Conservation (phyloP, 2,888 invertebrate species). For the Catocala nupta region DNA sequence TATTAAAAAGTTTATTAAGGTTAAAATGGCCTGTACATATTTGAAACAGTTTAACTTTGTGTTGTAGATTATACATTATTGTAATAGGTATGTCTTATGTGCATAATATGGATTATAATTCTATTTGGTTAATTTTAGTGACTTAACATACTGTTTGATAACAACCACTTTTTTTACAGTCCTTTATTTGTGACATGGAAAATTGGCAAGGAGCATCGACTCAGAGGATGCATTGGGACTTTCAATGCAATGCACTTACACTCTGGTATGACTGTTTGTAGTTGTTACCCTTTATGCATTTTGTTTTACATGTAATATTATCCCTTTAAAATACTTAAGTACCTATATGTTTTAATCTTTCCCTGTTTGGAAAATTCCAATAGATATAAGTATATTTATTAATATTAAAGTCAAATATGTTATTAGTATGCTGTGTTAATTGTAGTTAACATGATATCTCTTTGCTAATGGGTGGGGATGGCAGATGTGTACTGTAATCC, state of each 20-base stretch:
- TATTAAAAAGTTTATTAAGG: conserved; percentile 35
- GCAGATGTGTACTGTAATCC: too few relatives aligned
- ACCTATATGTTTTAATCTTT: too few relatives aligned
- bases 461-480: too few relatives aligned
- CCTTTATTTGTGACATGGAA: conserved; percentile 99
- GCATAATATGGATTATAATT: conserved; percentile 22
- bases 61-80: conserved; percentile 23
- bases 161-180: conserved; percentile 84
- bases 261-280: conserved; percentile 86
- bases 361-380: too few relatives aligned
- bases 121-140: not conserved
- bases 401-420: too few relatives aligned
- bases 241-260: conserved; percentile 99
- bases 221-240: conserved; percentile 99
- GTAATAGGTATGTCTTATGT: conserved; percentile 22
- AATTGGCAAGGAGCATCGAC: conserved; percentile 97
- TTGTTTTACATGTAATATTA: too few relatives aligned
- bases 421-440: too few relatives aligned
- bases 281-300: not conserved
- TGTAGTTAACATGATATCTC: too few relatives aligned
- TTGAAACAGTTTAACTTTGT: conserved; percentile 29
- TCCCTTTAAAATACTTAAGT: too few relatives aligned
- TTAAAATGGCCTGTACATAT: conserved; percentile 31
- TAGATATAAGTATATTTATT: too few relatives aligned
- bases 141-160: not conserved